These are phyloP conservation scores for Zoanthus solanderi DNA, from an alignment of 92 coral and sea anemone genomes.

Conservation along the genomic window DNA sequence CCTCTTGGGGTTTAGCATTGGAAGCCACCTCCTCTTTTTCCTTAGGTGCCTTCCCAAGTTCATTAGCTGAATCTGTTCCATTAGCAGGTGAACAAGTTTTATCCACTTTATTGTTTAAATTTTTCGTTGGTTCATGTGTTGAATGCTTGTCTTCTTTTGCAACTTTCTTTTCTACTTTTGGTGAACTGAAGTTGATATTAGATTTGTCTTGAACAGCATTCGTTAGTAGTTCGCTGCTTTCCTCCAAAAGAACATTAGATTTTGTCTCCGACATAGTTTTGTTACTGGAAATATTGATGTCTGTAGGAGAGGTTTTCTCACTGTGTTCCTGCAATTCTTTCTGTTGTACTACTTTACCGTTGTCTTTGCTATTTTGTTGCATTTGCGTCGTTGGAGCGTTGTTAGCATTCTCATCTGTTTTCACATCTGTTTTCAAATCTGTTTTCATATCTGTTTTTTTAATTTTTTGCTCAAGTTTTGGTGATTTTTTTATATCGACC, in stretches of 20 bases:
- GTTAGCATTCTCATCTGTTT: neutral
- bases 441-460: conserved; percentile 5
- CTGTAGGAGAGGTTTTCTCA: neutral
- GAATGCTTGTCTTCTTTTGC: conserved; percentile 1
- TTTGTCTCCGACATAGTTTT: neutral
- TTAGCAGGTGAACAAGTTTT: conserved; percentile 18
- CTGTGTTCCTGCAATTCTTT: neutral
- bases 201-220: neutral
- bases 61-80: neutral
- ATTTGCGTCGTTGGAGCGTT: conserved; percentile 43
- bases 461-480: conserved; percentile 21
- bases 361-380: conserved; percentile 6
- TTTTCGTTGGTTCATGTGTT: neutral
- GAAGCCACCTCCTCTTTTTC: neutral
- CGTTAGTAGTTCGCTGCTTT: neutral
- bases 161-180: neutral
- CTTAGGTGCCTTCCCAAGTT: neutral
- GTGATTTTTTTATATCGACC: conserved; percentile 1
- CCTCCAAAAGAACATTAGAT: neutral
- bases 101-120: neutral
- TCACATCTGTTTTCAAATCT: conserved; percentile 11
- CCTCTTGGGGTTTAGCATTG: neutral
- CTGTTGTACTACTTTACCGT: neutral
- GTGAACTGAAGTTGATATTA: neutral
- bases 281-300: neutral